Evolutionary conservation across 1,140 invertebrate genomes (phyloP), one percentile per base, ranked within the genome.

Genomic region (Nephila pilipes): DNA sequence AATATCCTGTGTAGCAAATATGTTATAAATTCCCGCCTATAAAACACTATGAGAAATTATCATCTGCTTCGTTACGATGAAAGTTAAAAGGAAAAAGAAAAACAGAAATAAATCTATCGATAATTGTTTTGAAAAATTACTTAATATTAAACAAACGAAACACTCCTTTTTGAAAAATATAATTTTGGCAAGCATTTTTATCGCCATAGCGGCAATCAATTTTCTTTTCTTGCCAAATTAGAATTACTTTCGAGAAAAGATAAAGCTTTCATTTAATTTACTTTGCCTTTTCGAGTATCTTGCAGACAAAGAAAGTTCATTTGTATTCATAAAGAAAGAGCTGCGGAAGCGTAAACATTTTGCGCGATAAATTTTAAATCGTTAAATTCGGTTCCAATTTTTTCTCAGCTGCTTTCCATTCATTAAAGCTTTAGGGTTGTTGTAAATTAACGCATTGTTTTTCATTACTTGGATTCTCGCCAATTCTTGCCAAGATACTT

Each of bases 301-400:
- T 83, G 57, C 1, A 55, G 55, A 60, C 63, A 36, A 92, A 85
- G 60, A 87, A 92, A 25, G 29, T 87, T 80, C 83, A 93, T 93
- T 93, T 93, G 69, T 93, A 79, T 93, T 87, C 91, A 93, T 93
- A 87, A 93, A 80, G 36, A n/a, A n/a, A 29, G 32, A 93, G 81
- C 85, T 93, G 81, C 46, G 85, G 91, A 93, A 93, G 91, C 91
- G 91, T 93, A 93, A 93, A 93, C 91, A 93, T 93, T 87, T 87
- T 87, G 25, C 22, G 36, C 60, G 55, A 93, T 93, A 93, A 93
- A 93, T 93, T 93, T 93, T 93, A 25, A 93, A 87, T 87, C 83
- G 63, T 80, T 87, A 93, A 79, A 85, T 85, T 79, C 85, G 14
- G 65, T 29, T 38, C 54, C 46, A 8, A 57, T 75, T 93, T 75